Percentiles rank a stretch among this genome's conserved stretches.
phyloP scores from a whole-genome alignment of 1,140 invertebrate genomes.

The Mizuhopecten yessoensis region DNA sequence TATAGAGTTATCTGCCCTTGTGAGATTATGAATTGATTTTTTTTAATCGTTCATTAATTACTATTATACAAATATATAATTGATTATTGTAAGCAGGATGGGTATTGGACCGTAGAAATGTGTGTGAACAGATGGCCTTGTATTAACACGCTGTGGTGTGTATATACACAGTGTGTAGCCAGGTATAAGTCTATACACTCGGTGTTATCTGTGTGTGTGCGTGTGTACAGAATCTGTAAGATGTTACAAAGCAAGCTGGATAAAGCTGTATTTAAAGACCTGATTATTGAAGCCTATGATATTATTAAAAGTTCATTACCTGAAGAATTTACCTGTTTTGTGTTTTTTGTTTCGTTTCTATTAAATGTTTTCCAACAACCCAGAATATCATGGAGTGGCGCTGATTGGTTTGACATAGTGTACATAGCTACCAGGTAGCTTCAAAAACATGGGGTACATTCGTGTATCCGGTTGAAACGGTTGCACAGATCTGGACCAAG shows the following conservation, averaged over 20 bases:
- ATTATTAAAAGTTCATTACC: conserved; percentile 40
- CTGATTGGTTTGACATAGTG: too few species aligned
- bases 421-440: too few species aligned
- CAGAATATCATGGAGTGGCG: too few species aligned
- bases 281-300: conserved; percentile 33
- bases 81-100: background rate
- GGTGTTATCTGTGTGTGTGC: background rate
- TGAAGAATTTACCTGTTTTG: background rate
- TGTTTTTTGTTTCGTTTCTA: background rate
- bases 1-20: too few species aligned
- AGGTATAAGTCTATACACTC: too few species aligned
- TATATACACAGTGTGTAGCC: background rate
- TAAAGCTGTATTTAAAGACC: conserved; percentile 9
- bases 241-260: conserved; percentile 11
- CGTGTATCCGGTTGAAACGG: too few species aligned
- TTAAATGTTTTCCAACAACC: too few species aligned
- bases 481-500: too few species aligned
- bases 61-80: background rate
- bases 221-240: background rate
- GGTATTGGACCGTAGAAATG: background rate
- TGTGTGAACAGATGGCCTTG: conserved; percentile 11
- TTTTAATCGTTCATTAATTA: background rate
- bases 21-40: background rate
- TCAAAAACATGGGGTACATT: too few species aligned
- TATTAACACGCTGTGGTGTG: background rate